Percentiles rank a stretch among this genome's conserved stretches.
Evolutionary conservation across 1,140 invertebrate genomes (phyloP).

Genomic region (Lepidurus apus): DNA sequence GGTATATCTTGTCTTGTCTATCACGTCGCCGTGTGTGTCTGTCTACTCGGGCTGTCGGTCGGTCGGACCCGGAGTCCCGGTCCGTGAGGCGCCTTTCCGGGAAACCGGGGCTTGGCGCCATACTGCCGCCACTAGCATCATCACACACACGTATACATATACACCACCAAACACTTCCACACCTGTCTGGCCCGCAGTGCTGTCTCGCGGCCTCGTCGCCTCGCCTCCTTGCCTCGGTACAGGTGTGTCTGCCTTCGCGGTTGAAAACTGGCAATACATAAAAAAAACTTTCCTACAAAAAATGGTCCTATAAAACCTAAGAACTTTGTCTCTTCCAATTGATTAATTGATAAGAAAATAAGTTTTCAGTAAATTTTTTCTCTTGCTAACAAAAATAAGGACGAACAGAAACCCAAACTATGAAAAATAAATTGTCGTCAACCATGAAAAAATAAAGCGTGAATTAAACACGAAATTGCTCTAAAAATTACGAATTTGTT

Average conservation of each 20-base stretch:
- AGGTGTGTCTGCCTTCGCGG: background rate
- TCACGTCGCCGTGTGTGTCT: conserved; percentile 20
- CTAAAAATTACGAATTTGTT: no score
- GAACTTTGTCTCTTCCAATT: no score
- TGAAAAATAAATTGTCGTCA: no score
- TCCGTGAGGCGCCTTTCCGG: conserved; percentile 16
- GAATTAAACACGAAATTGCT: no score
- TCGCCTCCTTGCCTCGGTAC: background rate
- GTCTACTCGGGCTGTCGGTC: background rate
- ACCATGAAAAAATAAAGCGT: no score
- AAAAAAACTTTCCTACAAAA: background rate
- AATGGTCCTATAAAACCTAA: no score
- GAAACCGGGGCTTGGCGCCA: conserved; percentile 12
- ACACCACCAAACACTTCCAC: conserved; percentile 13
- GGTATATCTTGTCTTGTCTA: conserved; percentile 19
- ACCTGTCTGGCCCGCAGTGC: background rate
- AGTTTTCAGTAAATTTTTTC: no score
- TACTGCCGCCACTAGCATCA: conserved; percentile 4
- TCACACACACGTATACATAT: background rate
- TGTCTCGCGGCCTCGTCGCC: background rate
- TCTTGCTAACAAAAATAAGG: no score
- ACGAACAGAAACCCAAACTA: no score
- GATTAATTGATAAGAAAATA: no score
- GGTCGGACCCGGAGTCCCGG: background rate
- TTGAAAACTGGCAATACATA: background rate